Base-by-base conservation (phyloP, 2,888 invertebrate genomes). In the Elmis aenea region DNA sequence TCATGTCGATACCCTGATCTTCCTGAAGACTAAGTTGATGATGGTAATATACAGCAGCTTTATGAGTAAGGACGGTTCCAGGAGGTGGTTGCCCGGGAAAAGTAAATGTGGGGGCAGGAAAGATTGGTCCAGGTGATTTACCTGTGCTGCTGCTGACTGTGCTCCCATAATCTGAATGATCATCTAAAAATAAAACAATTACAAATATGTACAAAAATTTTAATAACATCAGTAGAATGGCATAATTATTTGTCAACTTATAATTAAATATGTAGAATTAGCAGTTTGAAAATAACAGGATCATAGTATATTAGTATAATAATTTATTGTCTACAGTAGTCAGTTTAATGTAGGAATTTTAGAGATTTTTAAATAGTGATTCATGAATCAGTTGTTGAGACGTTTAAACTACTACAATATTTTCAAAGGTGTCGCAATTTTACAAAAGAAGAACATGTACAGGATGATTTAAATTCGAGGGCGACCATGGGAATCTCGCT, bases 1-100 rank as follows among this genome's bases (percentile, higher is more conserved):
- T 86, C 77, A 87, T 81, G 69, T 89, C 88, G 58, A 89, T 89
- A 44, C 88, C 88, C 69, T 88, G 88, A 66, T 89, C 89, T 65
- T 89, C 88, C 61, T 87, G 84, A 43, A 88, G 71, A 41, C 86
- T 84, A 52, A 85, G 74, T 67, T 87, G 87, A 55, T 86, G 85
- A 57, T 86, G 85, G 68, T 86, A 86, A 62, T 82, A 84, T 2
- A 85, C 83, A 1, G 84, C 83, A 1, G 82, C 82, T 57, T 83
- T 84, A 59, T 83, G 83, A 3, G 83, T 83, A 52, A 83, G 76
- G 2, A 82, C 81, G 55, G 79, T 77, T 21, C 74, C 73, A 28
- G 72, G 69, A 32, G 69, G 69, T 23, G 80, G 79, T 45, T 62
- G 64, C 5, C 81, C 79, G 10, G 82, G 87, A 66, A 86, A 86